Base-by-base conservation (phyloP, 2,888 invertebrate species). In the Polydrusus cervinus region DNA sequence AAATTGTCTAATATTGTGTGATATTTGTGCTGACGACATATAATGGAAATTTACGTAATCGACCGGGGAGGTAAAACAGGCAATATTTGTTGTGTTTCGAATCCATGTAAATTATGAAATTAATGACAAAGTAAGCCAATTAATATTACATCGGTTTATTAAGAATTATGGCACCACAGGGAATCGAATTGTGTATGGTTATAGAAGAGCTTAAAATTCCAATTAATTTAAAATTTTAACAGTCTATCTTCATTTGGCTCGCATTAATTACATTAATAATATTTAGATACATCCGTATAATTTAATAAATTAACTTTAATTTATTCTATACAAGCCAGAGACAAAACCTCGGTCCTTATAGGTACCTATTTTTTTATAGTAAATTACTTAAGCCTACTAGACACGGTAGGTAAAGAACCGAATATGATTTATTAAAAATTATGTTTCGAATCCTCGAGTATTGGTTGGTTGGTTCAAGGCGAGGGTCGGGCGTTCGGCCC, bases 61-160 rank as follows among this genome's bases (percentile, higher is more conserved):
- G 62, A 30, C n/a, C 47, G 30, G 45, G 45, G 30, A 65, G 51
- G 34, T 51, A 65, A 25, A 65, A 11, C 34, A 65, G 49, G 8
- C 30, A 47, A 55, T 47, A 43, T 43, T 55, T 18, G 67, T 67
- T 40, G 53, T 47, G 43, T 38, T 67, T 16, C 43, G 25, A 55
- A 55, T 55, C 25, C 9, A 55, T 67, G 67, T 67, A 67, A 49
- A 43, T 55, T 67, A 43, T 34, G 55, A 20, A 67, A 67, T 55
- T 67, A 67, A 67, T 55, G 67, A 55, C 55, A 16, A 67, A 67
- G 55, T 67, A 67, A 67, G 43, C 55, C 55, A 55, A 71, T 71
- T 71, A 71, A 71, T 71, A 71, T 71, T 64, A 64, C 64, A 61
- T 49, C 64, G 47, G 64, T 64, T 71, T 64, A 71, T 71, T 71